Evolutionary conservation across 2,797 vertebrate species (phyloP).

Genomic region (Hoplostethus mediterraneus): DNA sequence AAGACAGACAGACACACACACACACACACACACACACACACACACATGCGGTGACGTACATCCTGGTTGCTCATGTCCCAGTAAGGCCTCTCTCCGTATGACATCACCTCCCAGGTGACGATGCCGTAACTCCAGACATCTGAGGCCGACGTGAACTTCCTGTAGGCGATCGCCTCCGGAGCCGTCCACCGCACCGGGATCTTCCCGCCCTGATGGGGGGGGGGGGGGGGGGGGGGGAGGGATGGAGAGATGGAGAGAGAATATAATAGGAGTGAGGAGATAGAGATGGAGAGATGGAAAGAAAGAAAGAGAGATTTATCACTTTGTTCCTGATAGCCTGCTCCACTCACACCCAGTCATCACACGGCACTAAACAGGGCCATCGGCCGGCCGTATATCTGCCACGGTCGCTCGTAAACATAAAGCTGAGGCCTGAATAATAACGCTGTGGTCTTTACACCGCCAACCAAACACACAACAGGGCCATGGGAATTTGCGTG

Average conservation of each 20-base stretch:
- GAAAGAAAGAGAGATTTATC: not conserved
- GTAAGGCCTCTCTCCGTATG: constrained; percentile 95
- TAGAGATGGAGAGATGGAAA: not conserved
- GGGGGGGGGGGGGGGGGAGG: not conserved
- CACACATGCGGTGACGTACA: constrained; percentile 75
- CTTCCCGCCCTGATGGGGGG: constrained; percentile 89
- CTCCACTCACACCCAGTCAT: not conserved
- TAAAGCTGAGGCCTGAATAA: constrained; percentile 7
- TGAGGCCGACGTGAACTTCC: constrained; percentile 96
- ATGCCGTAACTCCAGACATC: constrained; percentile 98
- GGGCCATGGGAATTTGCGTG: not conserved
- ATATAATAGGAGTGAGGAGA: not conserved
- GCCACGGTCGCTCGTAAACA: not conserved
- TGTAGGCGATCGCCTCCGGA: constrained; percentile 95
- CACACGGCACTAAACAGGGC: constrained; percentile 21
- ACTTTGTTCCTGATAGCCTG: not conserved
- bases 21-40: constrained; percentile 13
- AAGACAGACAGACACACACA: constrained; percentile 10
- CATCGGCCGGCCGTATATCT: constrained; percentile 3
- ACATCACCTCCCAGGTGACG: constrained; percentile 98
- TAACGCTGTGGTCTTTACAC: not conserved
- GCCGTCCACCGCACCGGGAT: constrained; percentile 97
- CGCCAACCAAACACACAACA: not conserved
- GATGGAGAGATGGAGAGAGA: not conserved
- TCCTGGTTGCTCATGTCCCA: constrained; percentile 99